Conservation (phyloP, 2,113 vertebrate species). For the Tetrax tetrax region DNA sequence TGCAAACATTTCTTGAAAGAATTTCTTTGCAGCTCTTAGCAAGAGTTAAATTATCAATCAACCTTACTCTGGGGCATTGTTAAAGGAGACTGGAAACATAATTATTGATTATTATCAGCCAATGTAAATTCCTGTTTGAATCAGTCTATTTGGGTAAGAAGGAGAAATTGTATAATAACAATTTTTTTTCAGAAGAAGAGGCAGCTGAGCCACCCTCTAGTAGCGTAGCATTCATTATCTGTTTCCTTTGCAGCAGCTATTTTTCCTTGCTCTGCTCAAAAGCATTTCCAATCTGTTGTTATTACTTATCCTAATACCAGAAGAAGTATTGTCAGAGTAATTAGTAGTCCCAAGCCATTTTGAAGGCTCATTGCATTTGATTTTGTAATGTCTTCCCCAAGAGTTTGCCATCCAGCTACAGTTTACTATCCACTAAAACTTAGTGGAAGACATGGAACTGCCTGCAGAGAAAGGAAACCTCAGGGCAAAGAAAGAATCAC, state of each 20-base stretch:
- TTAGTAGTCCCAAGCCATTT: background rate
- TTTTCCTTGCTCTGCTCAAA: constrained; percentile 10
- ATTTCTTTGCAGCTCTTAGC: background rate
- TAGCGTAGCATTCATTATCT: background rate
- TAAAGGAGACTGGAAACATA: background rate
- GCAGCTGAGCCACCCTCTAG: background rate
- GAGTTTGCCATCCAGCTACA: background rate
- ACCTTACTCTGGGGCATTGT: background rate
- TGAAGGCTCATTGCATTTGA: constrained; percentile 3
- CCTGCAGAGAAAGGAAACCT: background rate
- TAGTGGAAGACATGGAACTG: background rate
- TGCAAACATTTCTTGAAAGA: background rate
- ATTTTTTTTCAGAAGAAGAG: background rate
- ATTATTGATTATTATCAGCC: background rate
- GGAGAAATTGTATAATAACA: background rate
- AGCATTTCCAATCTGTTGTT: constrained; percentile 14
- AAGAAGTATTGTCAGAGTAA: background rate
- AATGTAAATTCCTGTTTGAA: background rate
- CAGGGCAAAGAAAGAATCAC: background rate
- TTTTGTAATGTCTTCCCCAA: background rate
- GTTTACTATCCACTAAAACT: background rate
- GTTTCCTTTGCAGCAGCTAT: background rate
- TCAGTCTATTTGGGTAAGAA: background rate
- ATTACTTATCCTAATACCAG: background rate
- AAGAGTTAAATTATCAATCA: background rate